Evolutionary conservation across 2,888 invertebrate species (phyloP).

Genomic region (Timema podura): DNA sequence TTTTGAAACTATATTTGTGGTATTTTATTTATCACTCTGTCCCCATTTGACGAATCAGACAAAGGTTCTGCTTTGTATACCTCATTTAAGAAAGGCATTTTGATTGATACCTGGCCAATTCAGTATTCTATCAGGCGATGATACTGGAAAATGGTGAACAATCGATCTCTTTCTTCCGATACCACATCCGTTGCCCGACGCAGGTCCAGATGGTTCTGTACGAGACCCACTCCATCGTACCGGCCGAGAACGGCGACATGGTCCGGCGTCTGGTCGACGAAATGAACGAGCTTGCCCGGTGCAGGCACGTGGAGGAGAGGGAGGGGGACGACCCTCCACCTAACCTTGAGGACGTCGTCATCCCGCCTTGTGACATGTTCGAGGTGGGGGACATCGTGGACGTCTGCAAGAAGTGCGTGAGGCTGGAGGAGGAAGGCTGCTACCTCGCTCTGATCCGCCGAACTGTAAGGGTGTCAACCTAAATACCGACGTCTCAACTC

Average conservation of each 20-base stretch:
- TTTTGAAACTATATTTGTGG: no score
- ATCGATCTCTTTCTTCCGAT: conserved; percentile 3
- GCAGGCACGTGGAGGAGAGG: conserved; percentile 57
- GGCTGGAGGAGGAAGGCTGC: conserved; percentile 53
- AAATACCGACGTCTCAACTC: no score
- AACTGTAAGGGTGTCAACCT: conserved; percentile 36
- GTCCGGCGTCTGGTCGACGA: conserved; percentile 62
- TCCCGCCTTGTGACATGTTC: conserved; percentile 65
- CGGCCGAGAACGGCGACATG: conserved; percentile 71
- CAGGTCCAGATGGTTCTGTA: conserved; percentile 75
- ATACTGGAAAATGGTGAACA: background rate
- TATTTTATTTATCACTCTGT: no score
- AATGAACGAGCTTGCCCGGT: conserved; percentile 65
- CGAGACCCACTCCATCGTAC: conserved; percentile 74
- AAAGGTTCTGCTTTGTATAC: no score
- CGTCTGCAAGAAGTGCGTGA: conserved; percentile 52
- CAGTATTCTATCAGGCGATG: no score
- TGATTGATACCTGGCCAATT: no score
- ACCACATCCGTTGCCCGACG: conserved; percentile 29
- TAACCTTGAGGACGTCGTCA: background rate
- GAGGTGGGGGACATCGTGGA: conserved; percentile 58
- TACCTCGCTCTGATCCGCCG: conserved; percentile 63
- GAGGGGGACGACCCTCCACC: background rate
- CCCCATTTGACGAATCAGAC: no score
- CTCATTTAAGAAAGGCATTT: no score